A percentile compares a stretch with the other conserved stretches of the same genome.
phyloP scores from a whole-genome alignment of 1,140 invertebrate genomes.

The Aphelinus certus region DNA sequence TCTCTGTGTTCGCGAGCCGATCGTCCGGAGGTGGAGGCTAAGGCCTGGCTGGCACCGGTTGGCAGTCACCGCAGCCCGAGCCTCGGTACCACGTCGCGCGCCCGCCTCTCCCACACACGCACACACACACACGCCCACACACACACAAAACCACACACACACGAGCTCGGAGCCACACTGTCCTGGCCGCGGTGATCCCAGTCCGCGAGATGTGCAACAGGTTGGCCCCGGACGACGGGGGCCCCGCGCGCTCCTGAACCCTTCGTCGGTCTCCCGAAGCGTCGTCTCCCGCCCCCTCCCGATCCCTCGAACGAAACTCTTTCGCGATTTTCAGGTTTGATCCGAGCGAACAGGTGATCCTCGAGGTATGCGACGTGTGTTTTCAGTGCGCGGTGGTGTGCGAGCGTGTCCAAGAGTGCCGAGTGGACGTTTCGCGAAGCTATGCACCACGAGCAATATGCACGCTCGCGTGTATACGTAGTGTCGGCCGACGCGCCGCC shows the following conservation, averaged over 20 bases:
- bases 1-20: neutral
- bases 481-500: no score
- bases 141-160: no score
- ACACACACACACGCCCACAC: neutral
- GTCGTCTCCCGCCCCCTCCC: neutral
- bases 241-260: neutral
- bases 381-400: no score
- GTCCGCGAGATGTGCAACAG: constrained; percentile 40
- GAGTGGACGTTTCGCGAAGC: no score
- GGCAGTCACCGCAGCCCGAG: constrained; percentile 13
- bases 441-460: no score
- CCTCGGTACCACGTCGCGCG: neutral
- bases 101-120: constrained; percentile 56
- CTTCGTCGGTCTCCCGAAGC: neutral
- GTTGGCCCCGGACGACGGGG: neutral
- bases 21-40: constrained; percentile 19
- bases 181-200: constrained; percentile 9
- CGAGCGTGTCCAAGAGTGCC: no score
- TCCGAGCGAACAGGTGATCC: no score
- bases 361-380: no score
- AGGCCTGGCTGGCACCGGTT: constrained; percentile 23
- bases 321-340: no score
- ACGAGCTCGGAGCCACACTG: no score
- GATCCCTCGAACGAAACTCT: no score
- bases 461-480: no score